A percentile compares a stretch with the other conserved stretches of the same genome.
These are phyloP conservation scores for Drosophila sproati DNA, from an alignment of 1,140 invertebrate genomes.

Conservation along the genomic window DNA sequence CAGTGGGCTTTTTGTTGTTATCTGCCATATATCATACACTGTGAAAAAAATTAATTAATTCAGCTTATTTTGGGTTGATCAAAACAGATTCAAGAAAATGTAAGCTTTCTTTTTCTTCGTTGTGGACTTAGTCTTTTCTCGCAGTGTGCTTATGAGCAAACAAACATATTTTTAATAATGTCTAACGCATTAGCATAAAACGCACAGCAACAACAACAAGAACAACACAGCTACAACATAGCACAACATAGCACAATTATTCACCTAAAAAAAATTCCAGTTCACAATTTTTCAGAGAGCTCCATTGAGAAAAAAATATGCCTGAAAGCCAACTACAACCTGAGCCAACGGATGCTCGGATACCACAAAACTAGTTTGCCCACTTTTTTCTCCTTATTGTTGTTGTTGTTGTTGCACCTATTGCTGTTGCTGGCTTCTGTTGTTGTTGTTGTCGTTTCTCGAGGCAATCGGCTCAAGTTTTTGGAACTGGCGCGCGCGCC, in stretches of 20 bases:
- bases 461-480: constrained; percentile 46
- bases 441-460: constrained; percentile 36
- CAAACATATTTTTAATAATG: constrained; percentile 33
- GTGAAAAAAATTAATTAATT: neutral
- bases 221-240: constrained; percentile 45
- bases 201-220: constrained; percentile 41
- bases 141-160: constrained; percentile 29
- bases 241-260: constrained; percentile 67
- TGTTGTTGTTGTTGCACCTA: constrained; percentile 38
- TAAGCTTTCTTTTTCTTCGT: constrained; percentile 5
- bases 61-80: neutral
- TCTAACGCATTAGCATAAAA: constrained; percentile 67
- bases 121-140: constrained; percentile 5
- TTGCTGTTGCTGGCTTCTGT: constrained; percentile 22
- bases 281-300: constrained; percentile 70
- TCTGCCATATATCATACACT: constrained; percentile 41
- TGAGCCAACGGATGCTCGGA: constrained; percentile 77
- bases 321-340: constrained; percentile 61
- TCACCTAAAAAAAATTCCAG: constrained; percentile 70
- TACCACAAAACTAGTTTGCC: constrained; percentile 81
- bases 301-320: constrained; percentile 65
- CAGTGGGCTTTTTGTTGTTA: constrained; percentile 52
- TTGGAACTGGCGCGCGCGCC: constrained; percentile 71
- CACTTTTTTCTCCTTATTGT: constrained; percentile 58
- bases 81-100: neutral